Conservation (phyloP, 2,888 invertebrate genomes). For the Drosophila bunnanda region DNA sequence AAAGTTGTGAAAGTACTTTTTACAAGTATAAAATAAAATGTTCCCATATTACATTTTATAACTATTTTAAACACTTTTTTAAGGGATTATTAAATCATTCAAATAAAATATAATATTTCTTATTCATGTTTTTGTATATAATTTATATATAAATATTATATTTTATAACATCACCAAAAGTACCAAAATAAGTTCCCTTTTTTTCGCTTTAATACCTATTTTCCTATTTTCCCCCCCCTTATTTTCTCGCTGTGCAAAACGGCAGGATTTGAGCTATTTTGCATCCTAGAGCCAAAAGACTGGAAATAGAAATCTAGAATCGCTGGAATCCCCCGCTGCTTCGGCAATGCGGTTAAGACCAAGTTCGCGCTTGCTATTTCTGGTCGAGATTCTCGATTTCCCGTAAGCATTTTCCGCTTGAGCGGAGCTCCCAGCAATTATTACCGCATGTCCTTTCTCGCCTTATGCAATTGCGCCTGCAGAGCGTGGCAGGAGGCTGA, state of each 20-base stretch:
- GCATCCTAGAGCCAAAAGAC: constrained; percentile 17
- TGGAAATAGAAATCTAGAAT: constrained; percentile 4
- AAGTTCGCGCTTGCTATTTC: constrained; percentile 35
- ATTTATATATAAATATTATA: too few species aligned
- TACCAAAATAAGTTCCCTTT: too few species aligned
- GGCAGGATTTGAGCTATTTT: constrained; percentile 4
- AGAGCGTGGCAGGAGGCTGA: neutral
- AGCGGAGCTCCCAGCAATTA: constrained; percentile 34
- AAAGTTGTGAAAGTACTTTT: too few species aligned
- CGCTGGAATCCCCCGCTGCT: constrained; percentile 21
- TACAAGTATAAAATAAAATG: too few species aligned
- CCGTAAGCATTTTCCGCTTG: constrained; percentile 46
- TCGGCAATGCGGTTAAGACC: constrained; percentile 33
- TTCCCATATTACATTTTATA: too few species aligned
- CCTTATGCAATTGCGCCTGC: constrained; percentile 70
- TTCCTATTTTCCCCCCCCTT: too few species aligned
- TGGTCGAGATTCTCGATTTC: constrained; percentile 42
- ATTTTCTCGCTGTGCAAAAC: neutral
- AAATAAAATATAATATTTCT: too few species aligned
- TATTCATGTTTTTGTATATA: too few species aligned
- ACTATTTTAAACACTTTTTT: too few species aligned
- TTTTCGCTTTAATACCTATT: too few species aligned
- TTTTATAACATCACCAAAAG: too few species aligned
- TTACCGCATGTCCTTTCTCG: constrained; percentile 63
- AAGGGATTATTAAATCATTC: too few species aligned